Percentiles rank a stretch among this genome's conserved stretches.
phyloP scores from a whole-genome alignment of 2,888 invertebrate species.

The Meliscaeva auricollis region DNA sequence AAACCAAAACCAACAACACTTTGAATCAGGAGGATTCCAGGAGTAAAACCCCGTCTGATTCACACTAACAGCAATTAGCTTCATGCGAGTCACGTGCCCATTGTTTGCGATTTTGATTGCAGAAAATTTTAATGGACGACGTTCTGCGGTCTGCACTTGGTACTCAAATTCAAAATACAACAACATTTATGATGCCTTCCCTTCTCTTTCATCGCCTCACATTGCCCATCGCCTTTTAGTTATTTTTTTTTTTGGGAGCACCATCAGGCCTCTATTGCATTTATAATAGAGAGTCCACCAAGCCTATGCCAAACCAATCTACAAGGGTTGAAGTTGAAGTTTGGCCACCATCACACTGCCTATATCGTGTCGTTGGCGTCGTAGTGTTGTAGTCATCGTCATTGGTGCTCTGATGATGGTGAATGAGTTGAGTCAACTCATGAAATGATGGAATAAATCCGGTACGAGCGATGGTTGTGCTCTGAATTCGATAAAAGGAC shows the following conservation, averaged over 20 bases:
- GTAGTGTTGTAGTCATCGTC: conserved; percentile 40
- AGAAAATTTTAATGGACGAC: conserved; percentile 78
- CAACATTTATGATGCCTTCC: neutral
- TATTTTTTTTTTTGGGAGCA: conserved; percentile 27
- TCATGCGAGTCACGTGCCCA: conserved; percentile 78
- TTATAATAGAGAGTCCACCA: conserved; percentile 12
- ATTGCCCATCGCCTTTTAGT: neutral
- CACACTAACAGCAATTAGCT: conserved; percentile 78
- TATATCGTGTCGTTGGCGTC: too few relatives aligned
- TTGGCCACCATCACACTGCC: conserved; percentile 37
- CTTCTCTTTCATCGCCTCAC: neutral
- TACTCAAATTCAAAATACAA: conserved; percentile 53
- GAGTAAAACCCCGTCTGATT: conserved; percentile 60
- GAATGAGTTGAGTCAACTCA: conserved; percentile 67
- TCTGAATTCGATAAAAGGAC: conserved; percentile 69
- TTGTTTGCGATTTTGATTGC: conserved; percentile 78
- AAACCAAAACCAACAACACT: neutral
- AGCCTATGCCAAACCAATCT: conserved; percentile 7
- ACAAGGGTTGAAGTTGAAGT: conserved; percentile 69
- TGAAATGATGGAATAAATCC: conserved; percentile 81
- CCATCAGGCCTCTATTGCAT: conserved; percentile 31
- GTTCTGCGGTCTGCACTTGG: conserved; percentile 75
- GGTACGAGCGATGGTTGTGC: conserved; percentile 76
- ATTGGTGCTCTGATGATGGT: conserved; percentile 24
- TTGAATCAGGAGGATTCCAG: conserved; percentile 21